Evolutionary conservation across 2,797 vertebrate genomes (phyloP).

Genomic region (Crocidura indochinensis): DNA sequence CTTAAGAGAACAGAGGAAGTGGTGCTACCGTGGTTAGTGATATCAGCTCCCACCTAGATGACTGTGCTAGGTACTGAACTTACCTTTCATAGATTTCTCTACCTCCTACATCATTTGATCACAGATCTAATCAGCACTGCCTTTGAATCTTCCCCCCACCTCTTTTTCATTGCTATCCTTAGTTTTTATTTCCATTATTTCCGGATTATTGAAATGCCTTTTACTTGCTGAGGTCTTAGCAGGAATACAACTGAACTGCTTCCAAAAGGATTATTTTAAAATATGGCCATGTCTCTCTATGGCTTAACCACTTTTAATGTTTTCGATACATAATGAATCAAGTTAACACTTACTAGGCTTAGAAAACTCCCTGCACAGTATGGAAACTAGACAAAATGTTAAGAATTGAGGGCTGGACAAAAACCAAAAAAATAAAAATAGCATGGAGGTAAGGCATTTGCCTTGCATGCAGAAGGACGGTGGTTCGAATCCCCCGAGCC

Average conservation of each 20-base stretch:
- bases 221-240: constrained; percentile 29
- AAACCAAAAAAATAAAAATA: no score
- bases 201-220: constrained; percentile 5
- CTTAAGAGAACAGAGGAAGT: no score
- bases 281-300: constrained; percentile 15
- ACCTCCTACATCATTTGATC: background rate
- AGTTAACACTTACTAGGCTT: background rate
- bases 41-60: background rate
- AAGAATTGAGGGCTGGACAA: no score
- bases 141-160: background rate
- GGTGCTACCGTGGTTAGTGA: background rate
- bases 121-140: background rate
- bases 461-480: no score
- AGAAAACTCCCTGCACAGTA: background rate
- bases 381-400: no score
- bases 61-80: background rate
- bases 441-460: no score
- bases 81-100: constrained; percentile 5
- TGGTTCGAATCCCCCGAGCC: no score
- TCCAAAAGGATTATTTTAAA: background rate
- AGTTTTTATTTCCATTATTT: background rate
- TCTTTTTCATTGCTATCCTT: background rate
- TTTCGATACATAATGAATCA: constrained; percentile 14
- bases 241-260: background rate
- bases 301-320: background rate